Conservation (phyloP, 2,113 vertebrate species). For the Syngnathus typhle region DNA sequence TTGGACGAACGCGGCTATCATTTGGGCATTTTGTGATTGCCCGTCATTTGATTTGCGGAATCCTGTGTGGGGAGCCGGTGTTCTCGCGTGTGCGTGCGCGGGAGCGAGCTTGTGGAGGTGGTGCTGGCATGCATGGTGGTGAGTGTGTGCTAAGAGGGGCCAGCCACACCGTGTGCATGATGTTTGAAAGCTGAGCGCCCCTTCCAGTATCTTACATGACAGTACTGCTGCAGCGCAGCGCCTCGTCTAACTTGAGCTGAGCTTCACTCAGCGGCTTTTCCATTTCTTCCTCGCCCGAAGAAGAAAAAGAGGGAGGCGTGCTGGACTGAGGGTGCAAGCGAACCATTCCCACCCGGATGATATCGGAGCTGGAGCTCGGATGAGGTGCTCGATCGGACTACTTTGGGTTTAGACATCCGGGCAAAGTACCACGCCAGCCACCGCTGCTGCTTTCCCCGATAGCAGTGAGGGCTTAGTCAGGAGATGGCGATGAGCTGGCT, state of each 20-base stretch:
- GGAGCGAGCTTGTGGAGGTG: constrained; percentile 6
- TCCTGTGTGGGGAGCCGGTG: constrained; percentile 23
- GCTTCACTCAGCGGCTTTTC: constrained; percentile 32
- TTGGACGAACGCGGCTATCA: constrained; percentile 33
- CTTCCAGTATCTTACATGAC: constrained; percentile 53
- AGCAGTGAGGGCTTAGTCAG: constrained; percentile 61
- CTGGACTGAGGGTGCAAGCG: constrained; percentile 46
- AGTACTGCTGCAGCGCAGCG: constrained; percentile 48
- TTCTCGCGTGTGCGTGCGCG: constrained; percentile 15
- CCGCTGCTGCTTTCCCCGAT: constrained; percentile 45
- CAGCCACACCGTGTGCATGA: constrained; percentile 50
- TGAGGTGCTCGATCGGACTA: constrained; percentile 57
- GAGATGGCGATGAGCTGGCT: constrained; percentile 69
- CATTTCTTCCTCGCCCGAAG: constrained; percentile 21
- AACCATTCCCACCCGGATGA: constrained; percentile 49
- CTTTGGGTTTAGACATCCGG: constrained; percentile 44
- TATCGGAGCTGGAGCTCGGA: constrained; percentile 57
- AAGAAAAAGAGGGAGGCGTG: constrained; percentile 21
- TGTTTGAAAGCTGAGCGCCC: constrained; percentile 59
- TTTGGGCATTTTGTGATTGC: constrained; percentile 7
- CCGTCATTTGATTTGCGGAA: constrained; percentile 21
- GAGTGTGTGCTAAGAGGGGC: constrained; percentile 27
- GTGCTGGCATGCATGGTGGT: constrained; percentile 43
- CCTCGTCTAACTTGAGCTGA: constrained; percentile 44
- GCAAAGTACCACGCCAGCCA: constrained; percentile 44